These are phyloP conservation scores for Tetraneura akinire DNA, from an alignment of 1,140 invertebrate species.

Conservation along the genomic window DNA sequence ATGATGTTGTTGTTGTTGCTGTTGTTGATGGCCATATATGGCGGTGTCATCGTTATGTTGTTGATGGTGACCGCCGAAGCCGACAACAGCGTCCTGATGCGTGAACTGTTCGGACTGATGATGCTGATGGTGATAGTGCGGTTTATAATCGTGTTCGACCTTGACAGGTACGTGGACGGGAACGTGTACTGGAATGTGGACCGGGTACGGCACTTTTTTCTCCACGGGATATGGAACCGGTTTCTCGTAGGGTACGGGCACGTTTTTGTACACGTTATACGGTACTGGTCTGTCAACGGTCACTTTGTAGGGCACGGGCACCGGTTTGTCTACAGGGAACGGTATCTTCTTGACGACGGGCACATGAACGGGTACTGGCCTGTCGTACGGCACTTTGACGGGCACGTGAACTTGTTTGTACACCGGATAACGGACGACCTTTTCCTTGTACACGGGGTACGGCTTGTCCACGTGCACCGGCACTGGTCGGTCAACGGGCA, in stretches of 20 bases:
- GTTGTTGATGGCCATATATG: background rate
- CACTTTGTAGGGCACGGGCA: slow-evolving; percentile 68
- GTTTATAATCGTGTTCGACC: background rate
- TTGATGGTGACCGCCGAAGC: background rate
- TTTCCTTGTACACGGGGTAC: slow-evolving; percentile 72
- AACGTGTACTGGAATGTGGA: slow-evolving; percentile 72
- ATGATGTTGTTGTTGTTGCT: background rate
- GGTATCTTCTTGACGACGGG: slow-evolving; percentile 73
- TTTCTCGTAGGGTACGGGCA: slow-evolving; percentile 72
- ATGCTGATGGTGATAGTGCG: background rate
- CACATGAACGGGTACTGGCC: slow-evolving; percentile 69
- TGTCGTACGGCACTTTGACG: slow-evolving; percentile 70
- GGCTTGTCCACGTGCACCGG: slow-evolving; percentile 72
- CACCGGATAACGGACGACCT: slow-evolving; percentile 71
- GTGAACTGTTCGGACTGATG: slow-evolving; percentile 9
- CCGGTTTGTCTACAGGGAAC: slow-evolving; percentile 73
- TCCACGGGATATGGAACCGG: slow-evolving; percentile 72
- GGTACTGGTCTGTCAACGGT: slow-evolving; percentile 56
- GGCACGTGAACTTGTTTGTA: slow-evolving; percentile 71
- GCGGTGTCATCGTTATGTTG: background rate
- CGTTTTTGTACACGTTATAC: slow-evolving; percentile 70
- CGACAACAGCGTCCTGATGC: background rate
- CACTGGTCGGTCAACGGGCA: slow-evolving; percentile 69
- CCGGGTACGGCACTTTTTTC: slow-evolving; percentile 71
- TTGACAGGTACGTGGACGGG: slow-evolving; percentile 63